Base-by-base conservation (phyloP, 2,888 invertebrate genomes). In the Nephrotoma guestfalica region DNA sequence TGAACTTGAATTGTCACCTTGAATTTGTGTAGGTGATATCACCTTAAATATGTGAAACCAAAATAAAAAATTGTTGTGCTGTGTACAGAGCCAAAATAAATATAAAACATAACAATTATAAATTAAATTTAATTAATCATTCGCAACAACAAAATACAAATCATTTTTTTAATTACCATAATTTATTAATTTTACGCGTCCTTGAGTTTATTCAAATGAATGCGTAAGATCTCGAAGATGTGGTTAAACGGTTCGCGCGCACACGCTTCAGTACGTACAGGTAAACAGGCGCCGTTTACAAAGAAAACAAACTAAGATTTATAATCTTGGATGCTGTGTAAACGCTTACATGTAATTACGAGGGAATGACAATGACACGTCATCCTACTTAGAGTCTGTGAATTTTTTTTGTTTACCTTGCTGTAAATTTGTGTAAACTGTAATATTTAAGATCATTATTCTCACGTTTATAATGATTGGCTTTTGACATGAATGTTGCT, bases 1-100 rank as follows among this genome's bases (percentile, higher is more conserved):
- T 71, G 71, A 71, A 71, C 71, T 71, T 71, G 30, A 71, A 71
- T 71, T 71, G 71, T 30, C 71, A 71, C 71, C 71, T 71, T 71
- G 71, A 71, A 71, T 30, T 30, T 71, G 71, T 71, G 71, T 71
- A 71, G 71, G 71, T 71, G 71, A 71, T 71, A 71, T 71, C 71
- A 71, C 71, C 71, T 30, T 71, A 71, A 9, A 9, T 71, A 71
- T 7, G 15, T 15, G 4, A 15, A 51, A 51, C 30, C 2, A 51
- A 51, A 57, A 57, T 30, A n/a, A 57, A 30, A 30, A 30, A 30
- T 15, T 57, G 18, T 57, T 57, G 15, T 57, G 4, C 15, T 43
- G 43, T 43, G 43, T 11, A 51, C 13, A 11, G 47, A 51, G 47
- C 47, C 47, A 51, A 51, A 51, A 13, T 51, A 51, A 30, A 30